Evolutionary conservation across 2,113 vertebrate species (phyloP).

Genomic region (Plecturocebus donacophilus): DNA sequence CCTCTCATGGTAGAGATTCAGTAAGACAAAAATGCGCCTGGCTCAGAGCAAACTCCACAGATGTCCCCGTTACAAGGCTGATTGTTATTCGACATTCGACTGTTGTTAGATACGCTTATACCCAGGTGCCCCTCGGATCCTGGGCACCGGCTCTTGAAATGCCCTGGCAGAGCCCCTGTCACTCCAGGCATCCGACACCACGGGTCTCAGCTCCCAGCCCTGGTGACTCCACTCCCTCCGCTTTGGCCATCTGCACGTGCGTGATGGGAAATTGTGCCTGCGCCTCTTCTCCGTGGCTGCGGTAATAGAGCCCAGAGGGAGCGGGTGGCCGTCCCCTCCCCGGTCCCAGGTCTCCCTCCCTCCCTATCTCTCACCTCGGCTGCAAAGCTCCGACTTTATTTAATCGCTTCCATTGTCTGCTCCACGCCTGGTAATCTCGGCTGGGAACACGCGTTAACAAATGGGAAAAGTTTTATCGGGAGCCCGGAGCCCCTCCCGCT

Average conservation of each 20-base stretch:
- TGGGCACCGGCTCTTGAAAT: rapidly evolving
- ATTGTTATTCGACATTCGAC: rapidly evolving
- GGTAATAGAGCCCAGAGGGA: background rate
- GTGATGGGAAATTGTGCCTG: rapidly evolving
- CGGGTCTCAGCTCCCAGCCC: background rate
- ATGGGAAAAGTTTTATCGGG: background rate
- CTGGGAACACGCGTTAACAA: constrained; percentile 40
- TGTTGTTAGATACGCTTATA: no score
- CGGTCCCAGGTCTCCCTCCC: rapidly evolving
- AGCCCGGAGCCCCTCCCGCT: background rate
- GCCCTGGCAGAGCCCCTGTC: rapidly evolving
- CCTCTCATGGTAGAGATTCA: background rate
- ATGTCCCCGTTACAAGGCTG: rapidly evolving
- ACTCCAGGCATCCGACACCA: rapidly evolving
- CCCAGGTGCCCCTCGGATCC: rapidly evolving
- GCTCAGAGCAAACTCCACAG: background rate
- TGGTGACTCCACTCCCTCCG: rapidly evolving
- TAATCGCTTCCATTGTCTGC: constrained; percentile 33
- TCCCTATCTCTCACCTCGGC: background rate
- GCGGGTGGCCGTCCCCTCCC: rapidly evolving
- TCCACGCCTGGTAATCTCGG: background rate
- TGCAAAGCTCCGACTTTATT: rapidly evolving
- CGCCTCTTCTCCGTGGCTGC: rapidly evolving
- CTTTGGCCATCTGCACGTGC: background rate
- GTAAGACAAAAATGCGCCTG: background rate